Conservation (phyloP, 1,140 invertebrate genomes). For the Asbolus verrucosus region DNA sequence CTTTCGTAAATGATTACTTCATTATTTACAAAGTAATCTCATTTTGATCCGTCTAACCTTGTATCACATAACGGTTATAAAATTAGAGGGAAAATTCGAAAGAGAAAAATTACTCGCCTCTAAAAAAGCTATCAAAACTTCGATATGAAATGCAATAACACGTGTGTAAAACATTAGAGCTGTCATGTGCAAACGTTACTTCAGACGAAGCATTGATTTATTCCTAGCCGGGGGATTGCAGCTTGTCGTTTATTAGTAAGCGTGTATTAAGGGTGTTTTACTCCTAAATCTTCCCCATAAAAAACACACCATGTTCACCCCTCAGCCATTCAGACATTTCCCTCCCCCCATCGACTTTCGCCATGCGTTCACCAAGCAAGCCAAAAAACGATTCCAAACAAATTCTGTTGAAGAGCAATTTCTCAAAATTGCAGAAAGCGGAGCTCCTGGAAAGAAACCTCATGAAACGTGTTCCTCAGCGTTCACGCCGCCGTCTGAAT, state of each 20-base stretch:
- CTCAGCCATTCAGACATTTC: constrained; percentile 6
- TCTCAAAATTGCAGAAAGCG: no score
- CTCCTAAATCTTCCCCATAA: constrained; percentile 34
- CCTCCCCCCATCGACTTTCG: constrained; percentile 11
- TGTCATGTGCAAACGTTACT: constrained; percentile 23
- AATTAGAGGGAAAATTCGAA: background rate
- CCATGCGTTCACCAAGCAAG: no score
- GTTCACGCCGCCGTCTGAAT: constrained; percentile 4
- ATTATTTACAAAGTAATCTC: no score
- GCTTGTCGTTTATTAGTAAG: constrained; percentile 34
- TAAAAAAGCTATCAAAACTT: background rate
- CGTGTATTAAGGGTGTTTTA: constrained; percentile 31
- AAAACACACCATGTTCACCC: constrained; percentile 32
- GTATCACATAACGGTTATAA: background rate
- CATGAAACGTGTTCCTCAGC: background rate
- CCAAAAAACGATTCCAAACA: no score
- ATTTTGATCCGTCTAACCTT: no score
- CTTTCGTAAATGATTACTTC: no score
- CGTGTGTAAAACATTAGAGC: constrained; percentile 15
- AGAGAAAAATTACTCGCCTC: background rate
- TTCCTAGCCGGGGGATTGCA: constrained; percentile 10
- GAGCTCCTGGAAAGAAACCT: background rate
- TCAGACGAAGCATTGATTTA: constrained; percentile 30
- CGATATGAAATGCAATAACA: constrained; percentile 16
- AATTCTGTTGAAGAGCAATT: no score